phyloP scores from a whole-genome alignment of 2,888 invertebrate genomes.

The Scotopteryx bipunctaria region DNA sequence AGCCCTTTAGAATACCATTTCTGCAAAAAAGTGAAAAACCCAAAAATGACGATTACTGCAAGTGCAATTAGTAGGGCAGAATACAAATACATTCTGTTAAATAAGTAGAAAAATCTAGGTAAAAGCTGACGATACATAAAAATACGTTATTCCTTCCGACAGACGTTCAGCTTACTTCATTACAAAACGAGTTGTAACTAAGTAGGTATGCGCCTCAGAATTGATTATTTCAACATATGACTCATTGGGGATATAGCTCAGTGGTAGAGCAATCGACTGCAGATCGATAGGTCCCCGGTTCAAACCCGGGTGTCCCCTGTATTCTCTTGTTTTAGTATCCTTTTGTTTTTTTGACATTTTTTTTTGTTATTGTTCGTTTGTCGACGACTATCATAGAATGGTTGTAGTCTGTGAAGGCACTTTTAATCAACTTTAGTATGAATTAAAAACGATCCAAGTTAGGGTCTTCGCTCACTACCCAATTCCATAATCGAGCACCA shows the following conservation, averaged over 20 bases:
- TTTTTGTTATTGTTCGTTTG: too few species aligned
- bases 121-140: background rate
- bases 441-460: too few species aligned
- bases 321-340: too few species aligned
- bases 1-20: too few species aligned
- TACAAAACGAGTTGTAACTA: constrained; percentile 6
- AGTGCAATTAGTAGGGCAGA: too few species aligned
- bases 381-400: too few species aligned
- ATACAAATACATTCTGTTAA: background rate
- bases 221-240: constrained; percentile 3
- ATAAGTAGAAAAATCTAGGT: background rate
- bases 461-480: too few species aligned
- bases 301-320: constrained; percentile 78
- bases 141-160: background rate
- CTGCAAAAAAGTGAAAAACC: too few species aligned
- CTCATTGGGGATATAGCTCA: constrained; percentile 69
- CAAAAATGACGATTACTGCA: too few species aligned
- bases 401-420: too few species aligned
- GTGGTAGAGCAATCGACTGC: constrained; percentile 82
- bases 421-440: too few species aligned
- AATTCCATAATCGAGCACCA: too few species aligned
- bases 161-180: background rate
- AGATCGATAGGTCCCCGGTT: constrained; percentile 81
- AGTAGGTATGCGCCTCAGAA: constrained; percentile 2
- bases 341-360: background rate